Conservation (phyloP, 2,797 vertebrate genomes). For the Lutjanus campechanus region DNA sequence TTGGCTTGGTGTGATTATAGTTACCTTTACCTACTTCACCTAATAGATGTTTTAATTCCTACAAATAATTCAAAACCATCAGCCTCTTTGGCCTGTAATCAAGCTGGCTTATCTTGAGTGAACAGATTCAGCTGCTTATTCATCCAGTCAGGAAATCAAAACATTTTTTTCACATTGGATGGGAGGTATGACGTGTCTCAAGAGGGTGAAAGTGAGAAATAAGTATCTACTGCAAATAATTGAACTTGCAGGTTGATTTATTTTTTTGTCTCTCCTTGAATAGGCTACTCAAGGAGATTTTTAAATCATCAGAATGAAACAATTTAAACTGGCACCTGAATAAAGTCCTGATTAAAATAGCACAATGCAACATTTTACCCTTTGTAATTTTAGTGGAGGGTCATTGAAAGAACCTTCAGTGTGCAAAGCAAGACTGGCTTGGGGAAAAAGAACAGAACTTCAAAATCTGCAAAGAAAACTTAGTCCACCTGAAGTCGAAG, state of each 20-base stretch:
- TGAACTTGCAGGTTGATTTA: constrained; percentile 25
- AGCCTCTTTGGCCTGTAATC: constrained; percentile 15
- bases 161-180: constrained; percentile 34
- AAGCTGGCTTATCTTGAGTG: constrained; percentile 24
- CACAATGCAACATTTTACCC: not conserved
- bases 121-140: constrained; percentile 17
- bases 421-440: not conserved
- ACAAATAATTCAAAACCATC: not conserved
- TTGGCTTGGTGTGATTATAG: not conserved
- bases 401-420: not conserved
- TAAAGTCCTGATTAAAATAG: constrained; percentile 14
- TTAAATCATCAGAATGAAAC: constrained; percentile 24
- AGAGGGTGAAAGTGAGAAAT: not conserved
- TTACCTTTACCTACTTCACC: constrained; percentile 1
- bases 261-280: constrained; percentile 22
- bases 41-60: too few species aligned
- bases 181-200: not conserved
- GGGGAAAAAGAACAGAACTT: not conserved
- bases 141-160: constrained; percentile 27
- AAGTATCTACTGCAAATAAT: constrained; percentile 3
- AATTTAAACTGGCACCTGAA: not conserved
- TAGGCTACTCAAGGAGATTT: constrained; percentile 5
- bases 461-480: not conserved
- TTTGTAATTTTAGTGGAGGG: not conserved
- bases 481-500: not conserved